Percentiles rank a stretch among this genome's conserved stretches.
These are phyloP conservation scores for Riparia riparia DNA, from an alignment of 2,113 vertebrate genomes.

Conservation along the genomic window DNA sequence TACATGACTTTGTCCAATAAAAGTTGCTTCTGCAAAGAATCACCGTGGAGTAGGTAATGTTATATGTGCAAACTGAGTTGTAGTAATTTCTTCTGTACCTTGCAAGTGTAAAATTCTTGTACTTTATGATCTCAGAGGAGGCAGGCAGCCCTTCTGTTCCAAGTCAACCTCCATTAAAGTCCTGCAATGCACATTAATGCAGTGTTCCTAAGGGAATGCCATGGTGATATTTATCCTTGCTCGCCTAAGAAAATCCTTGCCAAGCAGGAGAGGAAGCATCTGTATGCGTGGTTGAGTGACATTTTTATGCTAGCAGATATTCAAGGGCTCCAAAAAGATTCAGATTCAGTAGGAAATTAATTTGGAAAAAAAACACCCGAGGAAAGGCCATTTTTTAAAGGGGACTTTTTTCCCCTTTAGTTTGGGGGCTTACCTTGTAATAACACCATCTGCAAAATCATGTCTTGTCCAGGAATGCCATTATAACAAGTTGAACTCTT, in stretches of 20 bases:
- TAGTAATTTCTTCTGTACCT: neutral
- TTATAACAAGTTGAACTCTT: constrained; percentile 10
- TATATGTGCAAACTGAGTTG: neutral
- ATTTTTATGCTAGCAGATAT: constrained; percentile 41
- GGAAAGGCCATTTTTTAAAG: constrained; percentile 23
- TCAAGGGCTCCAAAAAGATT: neutral
- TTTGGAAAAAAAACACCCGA: neutral
- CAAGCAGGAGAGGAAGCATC: constrained; percentile 45
- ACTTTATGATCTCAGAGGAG: neutral
- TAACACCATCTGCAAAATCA: constrained; percentile 10
- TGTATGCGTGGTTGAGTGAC: neutral
- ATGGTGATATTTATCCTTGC: constrained; percentile 59
- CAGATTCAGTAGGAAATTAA: constrained; percentile 1
- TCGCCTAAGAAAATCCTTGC: constrained; percentile 6
- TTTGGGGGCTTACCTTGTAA: neutral
- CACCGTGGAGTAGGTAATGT: neutral
- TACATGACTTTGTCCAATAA: neutral
- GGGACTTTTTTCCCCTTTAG: neutral
- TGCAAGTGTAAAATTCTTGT: neutral
- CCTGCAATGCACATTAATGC: neutral
- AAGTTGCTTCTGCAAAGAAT: neutral
- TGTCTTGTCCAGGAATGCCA: neutral
- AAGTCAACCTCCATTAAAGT: constrained; percentile 1
- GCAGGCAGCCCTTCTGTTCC: neutral
- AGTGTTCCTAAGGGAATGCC: constrained; percentile 25